Conservation (phyloP, 2,888 invertebrate genomes). For the Heteromyza rotundicornis region DNA sequence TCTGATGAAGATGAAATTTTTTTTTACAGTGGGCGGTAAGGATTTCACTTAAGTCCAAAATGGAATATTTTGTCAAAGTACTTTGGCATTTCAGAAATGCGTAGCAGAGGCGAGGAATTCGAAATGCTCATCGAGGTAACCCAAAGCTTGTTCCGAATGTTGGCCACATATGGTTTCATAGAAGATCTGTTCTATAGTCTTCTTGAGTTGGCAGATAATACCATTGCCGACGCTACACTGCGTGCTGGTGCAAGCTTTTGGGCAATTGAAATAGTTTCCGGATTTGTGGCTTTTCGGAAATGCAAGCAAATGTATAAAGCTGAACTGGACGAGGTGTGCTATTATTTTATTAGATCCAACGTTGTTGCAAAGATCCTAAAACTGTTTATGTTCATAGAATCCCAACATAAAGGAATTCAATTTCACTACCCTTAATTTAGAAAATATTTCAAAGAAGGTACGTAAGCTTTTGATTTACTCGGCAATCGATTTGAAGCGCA, state of each 20-base stretch:
- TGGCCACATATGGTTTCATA: conserved; percentile 53
- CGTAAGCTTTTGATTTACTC: conserved; percentile 43
- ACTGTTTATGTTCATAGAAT: conserved; percentile 39
- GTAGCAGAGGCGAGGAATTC: conserved; percentile 31
- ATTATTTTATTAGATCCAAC: too few species aligned
- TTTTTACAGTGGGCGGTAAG: conserved; percentile 43
- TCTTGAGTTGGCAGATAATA: conserved; percentile 51
- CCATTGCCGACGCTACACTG: conserved; percentile 29
- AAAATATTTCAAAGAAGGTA: conserved; percentile 44
- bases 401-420: conserved; percentile 38
- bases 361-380: neutral
- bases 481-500: conserved; percentile 46
- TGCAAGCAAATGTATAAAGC: conserved; percentile 55
- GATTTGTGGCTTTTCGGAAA: conserved; percentile 50
- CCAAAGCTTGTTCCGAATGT: conserved; percentile 50
- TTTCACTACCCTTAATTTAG: conserved; percentile 43
- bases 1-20: conserved; percentile 52
- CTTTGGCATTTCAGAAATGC: conserved; percentile 25
- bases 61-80: neutral
- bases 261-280: conserved; percentile 51
- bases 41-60: neutral
- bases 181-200: conserved; percentile 53
- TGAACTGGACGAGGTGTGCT: conserved; percentile 53
- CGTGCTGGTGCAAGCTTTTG: conserved; percentile 57
- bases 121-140: conserved; percentile 43